Conservation (phyloP, 2,797 vertebrate genomes). For the Brachymystax lenok region DNA sequence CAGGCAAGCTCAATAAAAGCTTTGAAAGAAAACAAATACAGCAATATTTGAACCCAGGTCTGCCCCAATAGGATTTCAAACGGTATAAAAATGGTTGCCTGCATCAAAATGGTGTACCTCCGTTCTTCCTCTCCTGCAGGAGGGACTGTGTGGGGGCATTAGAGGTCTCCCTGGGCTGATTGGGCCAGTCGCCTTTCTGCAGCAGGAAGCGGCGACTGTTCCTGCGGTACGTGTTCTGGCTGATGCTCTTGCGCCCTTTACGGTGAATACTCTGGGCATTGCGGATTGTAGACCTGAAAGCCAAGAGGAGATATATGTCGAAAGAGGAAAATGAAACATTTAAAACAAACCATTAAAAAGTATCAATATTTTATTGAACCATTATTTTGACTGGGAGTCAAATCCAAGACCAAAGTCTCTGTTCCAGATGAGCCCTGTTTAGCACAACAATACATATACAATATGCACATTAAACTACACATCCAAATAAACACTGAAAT, state of each 20-base stretch:
- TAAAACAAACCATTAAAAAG: not conserved
- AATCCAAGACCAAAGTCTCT: no score
- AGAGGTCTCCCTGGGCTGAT: not conserved
- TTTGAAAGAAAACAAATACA: no score
- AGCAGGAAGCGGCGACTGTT: slow-evolving; percentile 86
- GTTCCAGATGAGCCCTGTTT: no score
- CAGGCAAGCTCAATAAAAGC: no score
- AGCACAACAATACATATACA: no score
- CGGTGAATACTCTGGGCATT: slow-evolving; percentile 88
- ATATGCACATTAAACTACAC: no score
- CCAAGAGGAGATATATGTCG: not conserved
- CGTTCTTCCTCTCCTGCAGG: slow-evolving; percentile 58
- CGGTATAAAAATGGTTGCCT: no score
- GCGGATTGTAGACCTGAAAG: slow-evolving; percentile 84
- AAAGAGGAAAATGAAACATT: not conserved
- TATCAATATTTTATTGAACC: not conserved
- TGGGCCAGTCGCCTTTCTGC: slow-evolving; percentile 58
- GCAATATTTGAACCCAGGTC: no score
- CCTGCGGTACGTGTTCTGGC: slow-evolving; percentile 87
- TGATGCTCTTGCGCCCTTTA: slow-evolving; percentile 76
- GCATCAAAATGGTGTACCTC: slow-evolving; percentile 46
- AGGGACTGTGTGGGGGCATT: slow-evolving; percentile 28
- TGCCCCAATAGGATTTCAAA: no score
- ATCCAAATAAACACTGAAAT: no score
- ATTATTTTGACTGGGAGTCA: no score